Evolutionary conservation across 2,113 vertebrate species (phyloP).

Genomic region (Ptilonorhynchus violaceus): DNA sequence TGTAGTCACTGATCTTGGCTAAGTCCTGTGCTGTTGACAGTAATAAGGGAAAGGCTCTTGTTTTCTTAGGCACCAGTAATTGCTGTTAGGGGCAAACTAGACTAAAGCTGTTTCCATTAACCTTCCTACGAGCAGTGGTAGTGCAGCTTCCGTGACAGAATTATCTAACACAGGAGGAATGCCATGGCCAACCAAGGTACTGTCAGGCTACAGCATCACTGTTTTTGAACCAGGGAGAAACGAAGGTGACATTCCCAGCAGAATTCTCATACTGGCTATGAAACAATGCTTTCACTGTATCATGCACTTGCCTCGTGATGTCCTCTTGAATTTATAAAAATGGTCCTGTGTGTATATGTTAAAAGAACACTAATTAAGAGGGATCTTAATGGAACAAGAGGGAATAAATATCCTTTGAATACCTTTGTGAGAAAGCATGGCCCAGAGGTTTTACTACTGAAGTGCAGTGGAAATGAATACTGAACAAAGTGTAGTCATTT

Average conservation of each 20-base stretch:
- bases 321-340: background rate
- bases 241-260: background rate
- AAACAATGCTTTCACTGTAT: background rate
- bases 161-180: background rate
- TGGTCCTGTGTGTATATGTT: background rate
- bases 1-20: background rate
- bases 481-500: background rate
- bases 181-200: rapidly evolving
- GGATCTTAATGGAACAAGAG: background rate
- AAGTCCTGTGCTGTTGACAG: background rate
- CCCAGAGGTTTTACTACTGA: background rate
- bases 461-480: background rate
- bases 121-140: background rate
- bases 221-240: background rate
- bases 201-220: background rate
- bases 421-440: background rate
- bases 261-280: background rate
- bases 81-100: background rate
- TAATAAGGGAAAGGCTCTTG: background rate
- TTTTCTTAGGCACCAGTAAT: background rate
- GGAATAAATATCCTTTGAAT: background rate
- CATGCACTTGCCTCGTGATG: background rate
- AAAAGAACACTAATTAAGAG: background rate
- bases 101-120: background rate
- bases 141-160: background rate